Evolutionary conservation across 2,888 invertebrate species (phyloP), one percentile per base, ranked within the genome.

Genomic region (Sabatieria punctata): DNA sequence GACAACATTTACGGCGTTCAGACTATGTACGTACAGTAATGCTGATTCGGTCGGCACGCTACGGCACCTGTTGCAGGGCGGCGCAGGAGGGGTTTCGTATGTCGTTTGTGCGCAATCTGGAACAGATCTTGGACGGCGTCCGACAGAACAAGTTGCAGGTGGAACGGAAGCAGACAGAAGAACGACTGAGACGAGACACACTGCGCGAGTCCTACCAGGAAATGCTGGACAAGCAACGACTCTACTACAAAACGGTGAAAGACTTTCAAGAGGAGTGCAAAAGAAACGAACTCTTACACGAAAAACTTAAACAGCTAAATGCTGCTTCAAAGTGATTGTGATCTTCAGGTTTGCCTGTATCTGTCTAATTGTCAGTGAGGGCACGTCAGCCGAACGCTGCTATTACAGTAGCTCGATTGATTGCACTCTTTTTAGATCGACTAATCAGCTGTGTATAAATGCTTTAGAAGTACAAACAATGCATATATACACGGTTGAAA

Each of bases 1-100:
- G 85, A 86, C 70, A 86, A 85, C 0, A 82, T 89, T 56, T 76
- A 83, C 57, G 85, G 88, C 64, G 84, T 79, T 65, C 85, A 85
- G 68, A 78, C 79, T 54, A 78, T 81, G 81, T 82, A 68, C 74
- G 78, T 74, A 42, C 6, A 25, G n/a, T 41, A 19, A 15, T 38
- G 4, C 24, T 52, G 19, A 13, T 2, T 21, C n/a, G 45, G 30
- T 24, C 15, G 8, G 15, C 26, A 46, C 15, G 8, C 41, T n/a
- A 44, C 6, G 37, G 4, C 45, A 3, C 21, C 47, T 45, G 60
- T 59, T 63, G 45, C 61, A 82, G 83, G 64, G 88, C 88, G 1
- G 83, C 86, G 80, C 75, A 78, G 39, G 70, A 75, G 4, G 75
- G 77, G 53, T 78, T 80, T 24, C 79, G 82, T 57, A 85, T 85